Evolutionary conservation across 2,888 invertebrate genomes (phyloP), one percentile per base, ranked within the genome.

Genomic region (Microdon myrmicae): DNA sequence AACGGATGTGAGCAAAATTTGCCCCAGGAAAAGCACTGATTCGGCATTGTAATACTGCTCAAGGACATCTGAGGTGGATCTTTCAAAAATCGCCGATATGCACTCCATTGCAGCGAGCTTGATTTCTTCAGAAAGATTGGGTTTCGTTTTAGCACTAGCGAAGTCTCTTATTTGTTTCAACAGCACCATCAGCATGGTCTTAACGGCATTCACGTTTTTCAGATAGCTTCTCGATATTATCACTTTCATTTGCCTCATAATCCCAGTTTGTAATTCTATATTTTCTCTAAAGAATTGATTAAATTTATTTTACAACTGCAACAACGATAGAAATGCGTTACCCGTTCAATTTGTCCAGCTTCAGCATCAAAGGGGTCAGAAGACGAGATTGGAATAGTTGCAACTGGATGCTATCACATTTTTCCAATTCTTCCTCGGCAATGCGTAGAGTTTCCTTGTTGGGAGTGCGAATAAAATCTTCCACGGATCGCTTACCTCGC

Each of bases 1-100:
- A 1, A 88, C 80, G 9, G 86, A 82, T 0, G 87, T 82, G 69
- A 85, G 86, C 32, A 90, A 81, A 37, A 87, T 84, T 72, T 88
- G 86, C 2, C 87, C 87, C 32, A 90, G 71, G 69, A 86, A 79
- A 1, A 85, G 81, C 2, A 84, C 82, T 59, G 86, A 82, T 41
- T 83, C 80, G 55, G 84, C 81, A 13, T 80, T 76, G 68, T 87
- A 88, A 47, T 88, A 78, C 23, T 75, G 68, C 67, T 82, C 80
- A 10, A 87, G 73, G 4, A 85, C 81, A 58, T 84, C 82, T 3
- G 70, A 71, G 0, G 74, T 72, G 1, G 76, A 71, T 1, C 76
- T 72, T n/a, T 68, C 60, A 8, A 78, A 67, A 2, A 73, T 68
- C 39, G 71, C 71, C 1, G 68, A 61, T 5, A 79, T 74, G 55